Conservation (phyloP, 2,797 vertebrate genomes). For the Enteromius afrohamiltoni region DNA sequence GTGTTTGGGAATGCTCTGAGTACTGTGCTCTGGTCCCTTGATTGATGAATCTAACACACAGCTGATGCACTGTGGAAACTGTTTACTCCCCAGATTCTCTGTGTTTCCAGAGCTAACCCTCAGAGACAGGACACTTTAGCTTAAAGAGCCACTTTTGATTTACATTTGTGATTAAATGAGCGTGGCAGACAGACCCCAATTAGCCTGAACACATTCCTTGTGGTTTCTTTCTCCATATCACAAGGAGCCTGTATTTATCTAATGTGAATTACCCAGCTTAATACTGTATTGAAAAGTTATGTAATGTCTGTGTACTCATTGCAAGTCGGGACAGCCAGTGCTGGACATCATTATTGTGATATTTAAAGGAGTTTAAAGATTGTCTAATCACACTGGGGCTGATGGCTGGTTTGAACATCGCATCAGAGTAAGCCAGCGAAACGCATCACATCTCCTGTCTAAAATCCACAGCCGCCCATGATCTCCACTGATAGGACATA, state of each 20-base stretch:
- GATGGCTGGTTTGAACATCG: constrained; percentile 64
- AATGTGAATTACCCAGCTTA: constrained; percentile 26
- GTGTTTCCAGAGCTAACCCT: constrained; percentile 40
- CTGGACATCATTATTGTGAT: constrained; percentile 69
- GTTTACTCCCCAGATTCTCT: constrained; percentile 47
- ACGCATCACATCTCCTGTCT: constrained; percentile 70
- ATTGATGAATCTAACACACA: constrained; percentile 79
- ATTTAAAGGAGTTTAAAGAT: constrained; percentile 71
- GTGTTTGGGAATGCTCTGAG: constrained; percentile 74
- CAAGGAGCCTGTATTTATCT: background rate
- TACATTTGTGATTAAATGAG: constrained; percentile 57
- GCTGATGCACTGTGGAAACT: constrained; percentile 50
- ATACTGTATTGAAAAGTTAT: constrained; percentile 36
- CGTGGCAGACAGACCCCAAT: constrained; percentile 50
- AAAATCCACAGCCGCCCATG: constrained; percentile 59
- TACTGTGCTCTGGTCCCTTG: constrained; percentile 77
- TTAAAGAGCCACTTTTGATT: constrained; percentile 52
- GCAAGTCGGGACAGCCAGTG: constrained; percentile 34
- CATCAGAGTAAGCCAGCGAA: constrained; percentile 68
- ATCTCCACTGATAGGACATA: constrained; percentile 54
- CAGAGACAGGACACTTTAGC: constrained; percentile 44
- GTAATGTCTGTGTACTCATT: constrained; percentile 25
- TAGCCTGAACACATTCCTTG: constrained; percentile 41
- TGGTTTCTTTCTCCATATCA: constrained; percentile 43
- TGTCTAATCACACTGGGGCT: constrained; percentile 69